Base-by-base conservation (phyloP, 1,140 invertebrate species). In the Brachionus plicatilis region DNA sequence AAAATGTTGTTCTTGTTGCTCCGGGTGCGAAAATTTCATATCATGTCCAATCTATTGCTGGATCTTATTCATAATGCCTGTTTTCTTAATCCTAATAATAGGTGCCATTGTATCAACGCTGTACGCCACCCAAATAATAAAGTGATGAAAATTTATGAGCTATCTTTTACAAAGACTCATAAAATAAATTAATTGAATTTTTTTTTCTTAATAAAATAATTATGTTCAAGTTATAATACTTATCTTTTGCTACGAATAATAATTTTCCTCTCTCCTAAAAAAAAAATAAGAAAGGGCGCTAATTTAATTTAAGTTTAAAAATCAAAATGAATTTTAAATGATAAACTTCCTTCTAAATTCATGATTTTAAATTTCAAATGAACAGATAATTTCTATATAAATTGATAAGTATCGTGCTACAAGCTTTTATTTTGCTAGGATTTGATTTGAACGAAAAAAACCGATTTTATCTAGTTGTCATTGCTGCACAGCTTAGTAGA, bases 41-140 rank as follows among this genome's bases (percentile, higher is more conserved):
- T 82, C 79, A 68, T 82, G 79, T 65, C 79, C 79, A n/a, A 60
- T 82, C 4, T 82, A 82, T 68, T 82, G 79, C 43, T 82, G 79
- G 79, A 41, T 82, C 11, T 33, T 41, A 3, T 60, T 82, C 20
- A 65, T 82, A 33, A 12, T 66, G 33, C 79, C 79, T 12, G 11
- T 82, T 14, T 82, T 60, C 60, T 37, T 82, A 29, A 0, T 82
- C 7, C 33, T 82, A 33, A 65, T 60, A 14, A 47, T 37, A 45
- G 79, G 79, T 60, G 24, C 27, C 4, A 33, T 65, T 43, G 50
- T 65, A 43, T 41, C 65, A 24, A 24, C 29, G n/a, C 33, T 82
- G 41, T 82, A 65, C 43, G 79, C 79, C n/a, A 37, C 53, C 14
- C 20, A 68, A 45, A 27, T 65, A 43, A 82, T 82, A 17, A 56